Base-by-base conservation (phyloP, 2,888 invertebrate species). In the Dryadula phaetusa region DNA sequence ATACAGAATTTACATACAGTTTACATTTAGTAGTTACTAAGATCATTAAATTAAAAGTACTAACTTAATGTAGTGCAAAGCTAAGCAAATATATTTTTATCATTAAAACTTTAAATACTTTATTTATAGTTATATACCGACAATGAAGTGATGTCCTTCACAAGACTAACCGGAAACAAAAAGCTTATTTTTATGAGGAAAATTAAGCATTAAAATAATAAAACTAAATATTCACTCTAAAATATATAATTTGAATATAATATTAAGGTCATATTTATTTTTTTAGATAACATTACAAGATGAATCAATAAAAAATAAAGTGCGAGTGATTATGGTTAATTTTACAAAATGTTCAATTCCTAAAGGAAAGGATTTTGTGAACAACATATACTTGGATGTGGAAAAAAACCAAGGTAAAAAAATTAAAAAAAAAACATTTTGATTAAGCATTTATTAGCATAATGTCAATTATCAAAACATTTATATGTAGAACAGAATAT, bases 211-310 rank as follows among this genome's bases (percentile, higher is more conserved):
- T 28, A 32, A 12, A 4, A 5, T 16, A 16, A 12, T 4, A 32
- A 52, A 49, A 5, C n/a, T 6, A 49, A 25, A 3, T n/a, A 16
- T 28, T 25, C 8, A 25, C n/a, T 25, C 8, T 28, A 10, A 34
- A 34, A 12, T 12, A 12, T 12, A 3, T 6, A 32, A 37, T 37
- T 37, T 12, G 12, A 37, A 32, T 32, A 32, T 8, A 44, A 20
- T 22, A 10, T n/a, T 40, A n/a, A 3, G 14, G 7, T n/a, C 0
- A 10, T 44, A 8, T 64, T 46, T 42, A 25, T 40, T 37, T 47
- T 58, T 44, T 40, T 87, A 93, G 93, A 93, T 93, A 47, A 93
- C 93, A 46, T 78, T 93, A 40, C 93, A 93, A 87, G 93, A 93
- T 80, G 92, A 92, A 75, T 76, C 84, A 7, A 88, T 88, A 70